These are phyloP conservation scores for Amniataba percoides DNA, from an alignment of 2,797 vertebrate genomes.

Conservation along the genomic window DNA sequence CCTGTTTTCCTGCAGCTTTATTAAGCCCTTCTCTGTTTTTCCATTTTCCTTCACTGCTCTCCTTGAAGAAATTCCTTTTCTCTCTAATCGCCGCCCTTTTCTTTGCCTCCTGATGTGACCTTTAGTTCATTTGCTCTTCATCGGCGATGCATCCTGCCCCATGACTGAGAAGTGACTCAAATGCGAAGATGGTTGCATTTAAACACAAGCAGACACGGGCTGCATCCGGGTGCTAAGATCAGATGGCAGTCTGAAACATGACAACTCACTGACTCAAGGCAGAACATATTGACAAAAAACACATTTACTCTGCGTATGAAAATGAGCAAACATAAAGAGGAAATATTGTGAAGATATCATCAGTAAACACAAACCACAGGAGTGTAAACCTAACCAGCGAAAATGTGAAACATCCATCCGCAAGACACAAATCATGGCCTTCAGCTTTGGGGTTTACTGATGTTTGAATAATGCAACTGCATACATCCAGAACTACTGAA, in stretches of 20 bases:
- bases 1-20: constrained; percentile 1
- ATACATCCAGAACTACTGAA: constrained; percentile 38
- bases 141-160: constrained; percentile 57
- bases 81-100: constrained; percentile 11
- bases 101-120: not conserved
- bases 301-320: constrained; percentile 20
- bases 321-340: constrained; percentile 31
- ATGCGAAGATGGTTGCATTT: constrained; percentile 23
- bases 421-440: constrained; percentile 18
- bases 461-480: constrained; percentile 40
- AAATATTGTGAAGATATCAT: constrained; percentile 32
- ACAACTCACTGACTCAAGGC: constrained; percentile 1
- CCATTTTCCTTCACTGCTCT: constrained; percentile 3
- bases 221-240: too few species aligned
- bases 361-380: constrained; percentile 35
- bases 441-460: constrained; percentile 25
- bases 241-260: constrained; percentile 11
- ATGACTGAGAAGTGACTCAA: constrained; percentile 39
- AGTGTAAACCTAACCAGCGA: constrained; percentile 19
- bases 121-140: constrained; percentile 25
- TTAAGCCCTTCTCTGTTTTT: not conserved
- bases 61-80: constrained; percentile 19
- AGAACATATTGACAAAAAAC: not conserved
- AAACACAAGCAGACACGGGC: constrained; percentile 20
- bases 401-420: constrained; percentile 44